Conservation (phyloP, 2,113 vertebrate species). For the Pelodiscus sinensis region DNA sequence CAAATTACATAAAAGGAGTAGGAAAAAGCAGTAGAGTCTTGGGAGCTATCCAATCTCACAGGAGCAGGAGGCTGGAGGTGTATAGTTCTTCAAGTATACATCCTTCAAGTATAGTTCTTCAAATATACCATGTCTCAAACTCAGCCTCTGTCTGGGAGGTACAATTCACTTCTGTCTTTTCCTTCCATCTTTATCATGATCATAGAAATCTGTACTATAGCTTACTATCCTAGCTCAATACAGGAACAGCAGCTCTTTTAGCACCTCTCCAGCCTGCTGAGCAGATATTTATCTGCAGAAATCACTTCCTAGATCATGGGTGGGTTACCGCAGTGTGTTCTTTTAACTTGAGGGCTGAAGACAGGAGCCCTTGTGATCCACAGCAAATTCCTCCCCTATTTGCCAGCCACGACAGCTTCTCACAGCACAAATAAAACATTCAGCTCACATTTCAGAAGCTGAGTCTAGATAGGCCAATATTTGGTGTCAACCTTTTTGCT, state of each 20-base stretch:
- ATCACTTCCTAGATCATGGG: background rate
- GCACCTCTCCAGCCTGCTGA: background rate
- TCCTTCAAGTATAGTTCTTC: background rate
- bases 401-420: background rate
- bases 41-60: background rate
- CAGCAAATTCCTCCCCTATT: background rate
- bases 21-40: background rate
- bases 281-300: background rate
- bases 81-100: background rate
- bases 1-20: background rate
- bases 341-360: background rate
- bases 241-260: background rate
- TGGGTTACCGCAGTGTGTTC: background rate
- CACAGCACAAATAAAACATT: background rate
- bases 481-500: background rate
- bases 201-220: no score
- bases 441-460: background rate
- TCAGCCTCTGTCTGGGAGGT: background rate
- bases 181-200: background rate
- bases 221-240: background rate
- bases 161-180: background rate
- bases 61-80: background rate
- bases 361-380: background rate
- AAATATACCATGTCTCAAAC: background rate
- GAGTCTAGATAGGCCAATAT: background rate